phyloP scores from a whole-genome alignment of 2,797 vertebrate genomes.

The Galaxias olidus region DNA sequence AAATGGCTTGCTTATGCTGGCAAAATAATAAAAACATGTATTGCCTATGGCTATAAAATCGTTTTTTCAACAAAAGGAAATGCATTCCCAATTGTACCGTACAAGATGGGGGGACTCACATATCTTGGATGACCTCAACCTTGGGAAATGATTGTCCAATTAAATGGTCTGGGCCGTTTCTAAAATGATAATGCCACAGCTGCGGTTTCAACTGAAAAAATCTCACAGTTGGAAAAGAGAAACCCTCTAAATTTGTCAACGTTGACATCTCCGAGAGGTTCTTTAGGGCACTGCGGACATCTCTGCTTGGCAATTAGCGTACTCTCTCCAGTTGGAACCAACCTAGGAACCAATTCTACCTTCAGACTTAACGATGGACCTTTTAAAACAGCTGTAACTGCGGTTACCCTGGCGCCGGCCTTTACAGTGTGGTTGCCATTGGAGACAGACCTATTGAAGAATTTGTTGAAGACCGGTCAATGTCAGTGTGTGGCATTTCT shows the following conservation, averaged over 20 bases:
- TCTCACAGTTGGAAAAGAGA: constrained; percentile 45
- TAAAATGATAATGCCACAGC: neutral
- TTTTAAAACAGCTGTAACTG: no score
- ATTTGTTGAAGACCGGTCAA: neutral
- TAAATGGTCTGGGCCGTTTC: neutral
- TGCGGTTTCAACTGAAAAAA: constrained; percentile 20
- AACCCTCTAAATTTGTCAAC: constrained; percentile 24
- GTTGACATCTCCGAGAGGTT: constrained; percentile 38
- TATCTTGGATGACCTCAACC: neutral
- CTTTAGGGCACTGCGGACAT: constrained; percentile 12
- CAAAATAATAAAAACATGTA: no score
- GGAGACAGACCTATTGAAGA: no score
- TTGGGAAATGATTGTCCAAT: constrained; percentile 12
- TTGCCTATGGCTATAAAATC: no score
- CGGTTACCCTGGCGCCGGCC: no score
- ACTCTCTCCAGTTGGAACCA: neutral
- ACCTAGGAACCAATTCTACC: no score
- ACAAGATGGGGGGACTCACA: no score
- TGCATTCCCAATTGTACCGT: no score
- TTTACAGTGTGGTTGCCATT: no score
- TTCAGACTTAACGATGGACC: no score
- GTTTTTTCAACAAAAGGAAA: no score
- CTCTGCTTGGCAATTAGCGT: constrained; percentile 29
- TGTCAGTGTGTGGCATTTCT: neutral
- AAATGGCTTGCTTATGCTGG: constrained; percentile 15